phyloP scores from a whole-genome alignment of 2,888 invertebrate species.

The Eilema griseolum region DNA sequence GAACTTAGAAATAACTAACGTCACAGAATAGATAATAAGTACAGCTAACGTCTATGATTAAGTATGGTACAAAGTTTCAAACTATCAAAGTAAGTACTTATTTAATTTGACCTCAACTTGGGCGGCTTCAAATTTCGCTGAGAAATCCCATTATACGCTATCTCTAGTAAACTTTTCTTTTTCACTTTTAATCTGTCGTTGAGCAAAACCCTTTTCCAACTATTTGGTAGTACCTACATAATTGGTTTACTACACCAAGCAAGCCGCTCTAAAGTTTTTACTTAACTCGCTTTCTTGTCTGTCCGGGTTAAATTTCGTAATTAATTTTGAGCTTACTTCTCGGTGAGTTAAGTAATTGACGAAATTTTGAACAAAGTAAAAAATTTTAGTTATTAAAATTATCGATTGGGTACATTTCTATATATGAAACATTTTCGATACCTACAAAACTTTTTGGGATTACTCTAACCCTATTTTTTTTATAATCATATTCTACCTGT shows the following conservation, averaged over 20 bases:
- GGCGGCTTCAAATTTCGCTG: neutral
- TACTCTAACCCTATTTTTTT: neutral
- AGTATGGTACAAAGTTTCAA: neutral
- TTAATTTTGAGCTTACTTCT: neutral
- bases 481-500: neutral
- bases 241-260: constrained; percentile 4
- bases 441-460: too few species aligned
- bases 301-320: constrained; percentile 4
- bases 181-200: neutral
- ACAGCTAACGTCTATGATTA: neutral
- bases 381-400: neutral
- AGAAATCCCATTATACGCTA: neutral
- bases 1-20: too few species aligned
- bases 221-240: constrained; percentile 4
- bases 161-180: neutral
- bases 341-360: neutral
- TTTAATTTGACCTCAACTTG: neutral
- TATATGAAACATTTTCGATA: too few species aligned
- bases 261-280: constrained; percentile 3
- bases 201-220: neutral
- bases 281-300: neutral
- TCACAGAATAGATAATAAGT: too few species aligned
- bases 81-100: neutral
- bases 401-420: too few species aligned
- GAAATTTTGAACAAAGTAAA: neutral